Evolutionary conservation across 2,888 invertebrate species (phyloP).

Genomic region (Drosophila nr. perissopoda): DNA sequence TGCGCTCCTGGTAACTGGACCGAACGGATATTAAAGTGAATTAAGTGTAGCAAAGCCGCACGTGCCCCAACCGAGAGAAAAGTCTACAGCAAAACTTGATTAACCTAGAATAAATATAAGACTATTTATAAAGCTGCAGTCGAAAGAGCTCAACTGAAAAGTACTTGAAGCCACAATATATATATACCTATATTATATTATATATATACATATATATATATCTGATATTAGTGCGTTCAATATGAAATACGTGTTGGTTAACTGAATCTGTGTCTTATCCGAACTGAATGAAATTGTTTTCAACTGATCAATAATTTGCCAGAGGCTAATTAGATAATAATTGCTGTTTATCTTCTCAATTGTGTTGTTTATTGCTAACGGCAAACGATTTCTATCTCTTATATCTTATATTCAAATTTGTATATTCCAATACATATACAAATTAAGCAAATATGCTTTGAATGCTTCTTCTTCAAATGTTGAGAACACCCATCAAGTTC

Average conservation of each 20-base stretch:
- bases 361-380: background rate
- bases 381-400: background rate
- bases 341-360: background rate
- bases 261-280: background rate
- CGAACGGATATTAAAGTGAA: conserved; percentile 62
- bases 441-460: background rate
- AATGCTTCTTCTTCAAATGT: background rate
- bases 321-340: background rate
- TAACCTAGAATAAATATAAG: background rate
- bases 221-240: background rate
- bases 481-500: background rate
- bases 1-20: conserved; percentile 36
- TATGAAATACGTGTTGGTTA: background rate
- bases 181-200: too few species aligned
- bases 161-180: background rate
- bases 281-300: background rate
- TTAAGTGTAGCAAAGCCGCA: conserved; percentile 56
- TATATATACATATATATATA: too few species aligned
- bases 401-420: background rate
- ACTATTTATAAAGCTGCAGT: background rate
- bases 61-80: conserved; percentile 3
- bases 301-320: background rate
- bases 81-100: conserved; percentile 4
- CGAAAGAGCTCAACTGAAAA: background rate
- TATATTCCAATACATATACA: background rate